Conservation (phyloP, 2,113 vertebrate genomes). For the Microcebus jonahi region DNA sequence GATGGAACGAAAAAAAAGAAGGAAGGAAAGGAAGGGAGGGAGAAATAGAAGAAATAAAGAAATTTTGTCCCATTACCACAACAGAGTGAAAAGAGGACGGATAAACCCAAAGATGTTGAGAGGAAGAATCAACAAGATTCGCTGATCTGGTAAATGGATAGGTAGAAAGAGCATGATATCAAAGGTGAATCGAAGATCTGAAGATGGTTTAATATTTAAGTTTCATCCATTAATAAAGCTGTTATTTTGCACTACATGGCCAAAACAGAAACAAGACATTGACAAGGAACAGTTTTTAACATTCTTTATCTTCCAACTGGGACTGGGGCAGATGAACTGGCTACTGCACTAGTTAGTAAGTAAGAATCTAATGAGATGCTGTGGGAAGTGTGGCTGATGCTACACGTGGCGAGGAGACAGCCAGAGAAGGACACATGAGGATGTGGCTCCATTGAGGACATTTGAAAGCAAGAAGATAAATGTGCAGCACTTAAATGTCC, state of each 20-base stretch:
- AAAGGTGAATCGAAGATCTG: neutral
- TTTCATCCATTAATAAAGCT: neutral
- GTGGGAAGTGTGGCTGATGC: neutral
- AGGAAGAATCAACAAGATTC: neutral
- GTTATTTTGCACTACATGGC: neutral
- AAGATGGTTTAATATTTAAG: neutral
- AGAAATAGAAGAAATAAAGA: neutral
- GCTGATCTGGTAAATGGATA: neutral
- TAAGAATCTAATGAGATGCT: neutral
- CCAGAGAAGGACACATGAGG: neutral
- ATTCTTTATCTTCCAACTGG: neutral
- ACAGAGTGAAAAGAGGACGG: neutral
- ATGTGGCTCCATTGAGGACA: neutral
- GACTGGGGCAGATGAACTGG: neutral
- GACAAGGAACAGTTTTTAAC: neutral
- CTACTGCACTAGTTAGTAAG: neutral
- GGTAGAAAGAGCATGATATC: neutral
- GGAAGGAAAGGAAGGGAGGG: no score
- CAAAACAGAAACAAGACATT: constrained; percentile 2
- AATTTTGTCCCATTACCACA: neutral
- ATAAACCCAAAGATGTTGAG: neutral
- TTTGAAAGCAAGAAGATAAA: neutral
- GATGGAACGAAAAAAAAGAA: neutral
- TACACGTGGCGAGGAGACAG: neutral
- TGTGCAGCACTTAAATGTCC: neutral